Evolutionary conservation across 2,888 invertebrate species (phyloP).

Genomic region (Antheraea assamensis): DNA sequence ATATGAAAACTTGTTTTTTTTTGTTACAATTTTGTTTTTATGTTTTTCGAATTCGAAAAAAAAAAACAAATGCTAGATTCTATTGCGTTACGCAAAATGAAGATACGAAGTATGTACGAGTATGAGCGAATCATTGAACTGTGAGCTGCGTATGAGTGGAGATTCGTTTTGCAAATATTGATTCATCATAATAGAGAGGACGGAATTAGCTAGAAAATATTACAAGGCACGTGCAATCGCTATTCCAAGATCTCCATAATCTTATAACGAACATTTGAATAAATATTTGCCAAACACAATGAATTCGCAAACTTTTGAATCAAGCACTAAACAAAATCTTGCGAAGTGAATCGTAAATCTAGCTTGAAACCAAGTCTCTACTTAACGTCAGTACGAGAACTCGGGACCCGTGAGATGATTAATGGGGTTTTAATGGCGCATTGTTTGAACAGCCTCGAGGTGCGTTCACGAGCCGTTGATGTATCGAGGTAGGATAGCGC

Average conservation of each 20-base stretch:
- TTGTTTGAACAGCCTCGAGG: slow-evolving; percentile 47
- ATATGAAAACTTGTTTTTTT: too few relatives aligned
- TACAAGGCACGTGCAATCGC: too few relatives aligned
- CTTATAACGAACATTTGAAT: not conserved
- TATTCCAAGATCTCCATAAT: not conserved
- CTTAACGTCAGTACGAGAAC: slow-evolving; percentile 30
- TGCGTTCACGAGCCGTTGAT: not conserved
- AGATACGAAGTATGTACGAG: too few relatives aligned
- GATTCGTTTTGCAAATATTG: too few relatives aligned
- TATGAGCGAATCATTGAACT: too few relatives aligned
- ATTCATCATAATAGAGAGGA: too few relatives aligned
- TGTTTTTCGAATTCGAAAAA: too few relatives aligned
- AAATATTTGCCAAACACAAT: not conserved
- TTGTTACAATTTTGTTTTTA: too few relatives aligned
- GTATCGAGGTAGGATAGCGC: not conserved
- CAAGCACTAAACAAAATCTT: slow-evolving; percentile 1
- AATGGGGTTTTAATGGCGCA: slow-evolving; percentile 62
- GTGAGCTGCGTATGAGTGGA: too few relatives aligned
- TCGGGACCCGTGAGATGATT: slow-evolving; percentile 48
- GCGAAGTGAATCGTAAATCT: slow-evolving; percentile 8
- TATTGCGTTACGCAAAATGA: too few relatives aligned
- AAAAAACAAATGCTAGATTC: too few relatives aligned
- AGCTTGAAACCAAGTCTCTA: slow-evolving; percentile 6
- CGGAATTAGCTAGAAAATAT: too few relatives aligned
- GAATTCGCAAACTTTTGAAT: not conserved